Evolutionary conservation across 2,113 vertebrate genomes (phyloP).

Genomic region (Rhinolophus ferrumequinum): DNA sequence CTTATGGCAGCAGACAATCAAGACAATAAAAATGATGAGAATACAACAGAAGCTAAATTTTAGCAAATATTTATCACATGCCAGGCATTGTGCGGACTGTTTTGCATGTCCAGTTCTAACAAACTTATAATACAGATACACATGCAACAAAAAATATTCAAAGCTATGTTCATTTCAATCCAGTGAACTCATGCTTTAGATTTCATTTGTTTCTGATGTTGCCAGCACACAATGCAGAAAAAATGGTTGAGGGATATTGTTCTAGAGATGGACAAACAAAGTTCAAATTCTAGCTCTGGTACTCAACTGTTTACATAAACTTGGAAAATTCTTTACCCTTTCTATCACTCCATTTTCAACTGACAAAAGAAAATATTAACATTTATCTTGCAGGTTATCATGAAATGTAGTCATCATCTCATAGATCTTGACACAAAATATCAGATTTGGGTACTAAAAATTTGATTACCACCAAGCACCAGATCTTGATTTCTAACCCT

Average conservation of each 20-base stretch:
- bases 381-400: not conserved
- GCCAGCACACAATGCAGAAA: not conserved
- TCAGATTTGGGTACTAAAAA: not conserved
- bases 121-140: not conserved
- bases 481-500: not conserved
- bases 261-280: not conserved
- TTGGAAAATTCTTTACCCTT: not conserved
- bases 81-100: not conserved
- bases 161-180: not conserved
- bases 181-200: not conserved
- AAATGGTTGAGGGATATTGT: not conserved
- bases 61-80: not conserved
- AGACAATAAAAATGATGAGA: not conserved
- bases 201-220: not conserved
- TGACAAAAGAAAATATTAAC: not conserved
- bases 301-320: not conserved
- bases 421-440: not conserved
- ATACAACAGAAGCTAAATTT: not conserved
- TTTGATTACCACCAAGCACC: not conserved
- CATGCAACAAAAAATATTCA: not conserved
- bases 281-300: not conserved
- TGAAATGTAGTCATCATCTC: not conserved
- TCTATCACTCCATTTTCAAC: not conserved
- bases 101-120: not conserved
- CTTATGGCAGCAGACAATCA: not conserved